Evolutionary conservation across 2,888 invertebrate genomes (phyloP).

Genomic region (Biston stratarius): DNA sequence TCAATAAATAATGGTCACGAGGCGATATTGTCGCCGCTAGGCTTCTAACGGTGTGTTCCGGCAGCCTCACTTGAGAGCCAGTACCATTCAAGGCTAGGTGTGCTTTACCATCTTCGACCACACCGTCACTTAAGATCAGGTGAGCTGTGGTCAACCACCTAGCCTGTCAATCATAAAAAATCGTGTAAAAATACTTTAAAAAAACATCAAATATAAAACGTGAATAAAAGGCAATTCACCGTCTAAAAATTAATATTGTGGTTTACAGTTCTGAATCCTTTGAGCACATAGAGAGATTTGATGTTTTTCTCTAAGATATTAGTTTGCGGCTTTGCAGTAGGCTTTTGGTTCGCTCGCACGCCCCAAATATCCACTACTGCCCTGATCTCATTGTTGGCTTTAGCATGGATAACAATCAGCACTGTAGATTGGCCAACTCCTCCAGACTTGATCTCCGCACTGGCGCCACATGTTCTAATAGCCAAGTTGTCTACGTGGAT

Average conservation of each 20-base stretch:
- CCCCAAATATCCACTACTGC: slow-evolving; percentile 79
- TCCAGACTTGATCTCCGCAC: slow-evolving; percentile 64
- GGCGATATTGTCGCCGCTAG: neutral
- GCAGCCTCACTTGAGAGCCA: no score
- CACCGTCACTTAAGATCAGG: no score
- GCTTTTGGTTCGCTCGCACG: slow-evolving; percentile 41
- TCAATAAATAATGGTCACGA: neutral
- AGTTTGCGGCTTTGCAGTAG: slow-evolving; percentile 2
- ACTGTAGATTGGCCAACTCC: slow-evolving; percentile 66
- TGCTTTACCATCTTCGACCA: no score
- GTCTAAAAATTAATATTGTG: slow-evolving; percentile 59
- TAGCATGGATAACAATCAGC: slow-evolving; percentile 69
- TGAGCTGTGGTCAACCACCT: no score
- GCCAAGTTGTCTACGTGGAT: slow-evolving; percentile 76
- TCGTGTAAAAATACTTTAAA: neutral
- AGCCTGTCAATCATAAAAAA: no score
- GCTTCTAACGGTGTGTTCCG: no score
- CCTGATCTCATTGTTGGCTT: slow-evolving; percentile 69
- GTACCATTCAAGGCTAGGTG: no score
- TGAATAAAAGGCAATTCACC: neutral
- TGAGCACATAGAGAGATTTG: slow-evolving; percentile 61
- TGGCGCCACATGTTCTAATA: slow-evolving; percentile 70
- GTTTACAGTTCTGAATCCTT: slow-evolving; percentile 59
- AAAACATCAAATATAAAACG: neutral
- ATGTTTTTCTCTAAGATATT: slow-evolving; percentile 47